Conservation (phyloP, 2,888 invertebrate species). For the Anaspis maculata region DNA sequence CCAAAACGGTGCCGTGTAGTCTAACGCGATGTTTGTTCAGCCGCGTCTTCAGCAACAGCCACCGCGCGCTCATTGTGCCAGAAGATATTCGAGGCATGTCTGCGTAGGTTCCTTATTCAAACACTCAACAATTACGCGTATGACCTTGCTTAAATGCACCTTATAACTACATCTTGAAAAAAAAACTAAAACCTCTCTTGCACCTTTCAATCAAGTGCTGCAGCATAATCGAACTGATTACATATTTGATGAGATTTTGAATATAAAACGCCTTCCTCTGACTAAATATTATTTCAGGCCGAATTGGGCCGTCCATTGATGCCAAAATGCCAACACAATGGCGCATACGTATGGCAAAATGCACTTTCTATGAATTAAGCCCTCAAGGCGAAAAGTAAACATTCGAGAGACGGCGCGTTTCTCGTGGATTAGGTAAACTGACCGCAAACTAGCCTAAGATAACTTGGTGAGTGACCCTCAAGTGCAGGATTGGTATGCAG, state of each 20-base stretch:
- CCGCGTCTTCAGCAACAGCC: constrained; percentile 16
- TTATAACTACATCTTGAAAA: too few relatives aligned
- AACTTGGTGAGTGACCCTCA: constrained; percentile 17
- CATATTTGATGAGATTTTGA: too few relatives aligned
- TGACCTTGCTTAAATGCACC: too few relatives aligned
- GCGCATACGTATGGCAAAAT: constrained; percentile 10
- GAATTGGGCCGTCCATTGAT: constrained; percentile 28
- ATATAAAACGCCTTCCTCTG: too few relatives aligned
- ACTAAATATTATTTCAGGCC: constrained; percentile 33
- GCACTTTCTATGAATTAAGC: constrained; percentile 22
- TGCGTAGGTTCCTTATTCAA: too few relatives aligned
- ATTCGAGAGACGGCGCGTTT: constrained; percentile 19
- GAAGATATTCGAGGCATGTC: too few relatives aligned
- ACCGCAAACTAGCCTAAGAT: constrained; percentile 24
- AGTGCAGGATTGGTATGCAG: constrained; percentile 16
- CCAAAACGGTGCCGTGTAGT: constrained; percentile 11
- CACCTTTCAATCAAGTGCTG: too few relatives aligned
- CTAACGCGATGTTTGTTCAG: constrained; percentile 17
- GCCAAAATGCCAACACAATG: too few relatives aligned
- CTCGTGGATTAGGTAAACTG: constrained; percentile 22
- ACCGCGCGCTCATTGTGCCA: too few relatives aligned
- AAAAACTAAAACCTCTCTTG: too few relatives aligned
- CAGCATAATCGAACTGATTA: too few relatives aligned
- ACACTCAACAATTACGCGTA: too few relatives aligned
- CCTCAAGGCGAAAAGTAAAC: constrained; percentile 24